Base-by-base conservation (phyloP, 1,140 invertebrate species). In the Metopolophium dirhodum region DNA sequence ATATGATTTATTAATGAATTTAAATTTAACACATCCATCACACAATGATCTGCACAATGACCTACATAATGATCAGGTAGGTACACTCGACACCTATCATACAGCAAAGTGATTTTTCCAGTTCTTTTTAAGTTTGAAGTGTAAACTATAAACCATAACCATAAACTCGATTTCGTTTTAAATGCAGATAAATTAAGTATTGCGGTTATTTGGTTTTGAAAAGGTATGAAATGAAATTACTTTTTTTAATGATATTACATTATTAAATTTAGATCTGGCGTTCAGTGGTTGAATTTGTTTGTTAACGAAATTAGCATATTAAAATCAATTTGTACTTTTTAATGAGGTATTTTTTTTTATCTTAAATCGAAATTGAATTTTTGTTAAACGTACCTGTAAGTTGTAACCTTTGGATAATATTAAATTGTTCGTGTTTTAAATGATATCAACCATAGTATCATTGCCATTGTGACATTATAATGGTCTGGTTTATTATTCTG, bases 141-240 rank as follows among this genome's bases (percentile, higher is more conserved):
- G 26, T 22, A 30, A 23, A 41, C 41, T 4, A 37, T 30, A 22
- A 88, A 51, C 41, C 41, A 89, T 26, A 57, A 22, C 35, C 88
- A 57, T 57, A 35, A 89, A 57, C 22, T 57, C 37, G 54, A 89
- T 57, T 30, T 51, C 22, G 22, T 54, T 54, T 54, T 54, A 23
- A 54, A 37, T 89, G 20, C 54, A 35, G 9, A 37, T 26, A 47
- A 47, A 68, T n/a, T 18, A 54, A n/a, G 9, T 26, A 23, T 57
- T 89, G 88, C 35, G 88, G 88, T 89, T 89, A 89, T 57, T 89
- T 35, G 26, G 26, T 14, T 54, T 23, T 26, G 35, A 89, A 89
- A 51, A 88, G 1, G 14, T n/a, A 89, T 37, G 1, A 89, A 23
- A 49, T 37, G 0, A 89, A 89, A n/a, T 86, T 18, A 54, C 20